These are phyloP conservation scores for Tachina grossa DNA, from an alignment of 2,888 invertebrate genomes.

Conservation along the genomic window DNA sequence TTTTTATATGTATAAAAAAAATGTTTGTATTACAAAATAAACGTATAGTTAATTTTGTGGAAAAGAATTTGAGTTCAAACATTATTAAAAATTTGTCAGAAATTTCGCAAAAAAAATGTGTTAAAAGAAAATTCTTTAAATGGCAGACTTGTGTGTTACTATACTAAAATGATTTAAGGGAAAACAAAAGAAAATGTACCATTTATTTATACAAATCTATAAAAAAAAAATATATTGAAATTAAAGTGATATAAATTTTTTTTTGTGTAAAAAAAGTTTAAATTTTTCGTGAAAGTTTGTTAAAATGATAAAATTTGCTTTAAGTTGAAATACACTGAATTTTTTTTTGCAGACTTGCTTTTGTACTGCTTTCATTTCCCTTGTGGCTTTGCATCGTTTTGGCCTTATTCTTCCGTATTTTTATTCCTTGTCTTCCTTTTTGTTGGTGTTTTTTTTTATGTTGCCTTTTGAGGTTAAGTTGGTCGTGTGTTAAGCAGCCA, in stretches of 20 bases:
- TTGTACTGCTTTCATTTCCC: not conserved
- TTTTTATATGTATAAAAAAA: not conserved
- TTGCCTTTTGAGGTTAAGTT: constrained; percentile 69
- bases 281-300: not conserved
- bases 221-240: not conserved
- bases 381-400: constrained; percentile 27
- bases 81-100: constrained; percentile 14
- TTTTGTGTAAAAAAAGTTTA: constrained; percentile 72
- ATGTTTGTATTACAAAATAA: not conserved
- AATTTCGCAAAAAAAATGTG: constrained; percentile 7
- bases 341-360: not conserved
- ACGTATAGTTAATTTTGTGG: not conserved
- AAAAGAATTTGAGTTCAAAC: not conserved
- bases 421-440: constrained; percentile 49
- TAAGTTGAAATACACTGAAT: not conserved
- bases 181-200: constrained; percentile 18
- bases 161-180: not conserved
- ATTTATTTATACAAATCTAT: constrained; percentile 8
- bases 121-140: constrained; percentile 32
- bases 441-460: constrained; percentile 25
- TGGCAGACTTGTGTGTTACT: constrained; percentile 60
- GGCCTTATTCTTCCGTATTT: constrained; percentile 48
- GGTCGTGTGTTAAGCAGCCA: constrained; percentile 54
- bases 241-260: constrained; percentile 76
- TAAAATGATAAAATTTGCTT: not conserved